phyloP scores from a whole-genome alignment of 2,797 vertebrate species.

The Channallabes apus region DNA sequence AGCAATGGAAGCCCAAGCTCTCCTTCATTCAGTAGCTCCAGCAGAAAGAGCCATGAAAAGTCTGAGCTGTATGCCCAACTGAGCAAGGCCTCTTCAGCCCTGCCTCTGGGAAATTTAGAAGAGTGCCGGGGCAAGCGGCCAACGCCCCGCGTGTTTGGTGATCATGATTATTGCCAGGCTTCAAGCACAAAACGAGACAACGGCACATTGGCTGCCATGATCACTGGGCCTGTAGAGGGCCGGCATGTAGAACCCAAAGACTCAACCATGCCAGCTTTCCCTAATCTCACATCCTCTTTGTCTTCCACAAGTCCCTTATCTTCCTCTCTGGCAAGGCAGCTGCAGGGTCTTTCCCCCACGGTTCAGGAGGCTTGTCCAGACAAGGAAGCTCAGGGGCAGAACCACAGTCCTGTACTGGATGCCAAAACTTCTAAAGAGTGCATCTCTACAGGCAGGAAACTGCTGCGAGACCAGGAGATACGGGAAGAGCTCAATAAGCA shows the following conservation, averaged over 20 bases:
- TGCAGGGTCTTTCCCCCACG: conserved; percentile 76
- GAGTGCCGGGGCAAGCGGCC: conserved; percentile 85
- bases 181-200: conserved; percentile 85
- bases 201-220: conserved; percentile 56
- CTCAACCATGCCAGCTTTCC: conserved; percentile 75
- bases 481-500: conserved; percentile 98
- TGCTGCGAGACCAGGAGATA: conserved; percentile 94
- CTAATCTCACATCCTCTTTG: conserved; percentile 68
- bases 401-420: conserved; percentile 59
- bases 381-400: conserved; percentile 71
- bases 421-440: conserved; percentile 58
- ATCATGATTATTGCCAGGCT: conserved; percentile 98
- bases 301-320: conserved; percentile 59
- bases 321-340: conserved; percentile 78
- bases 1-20: conserved; percentile 81
- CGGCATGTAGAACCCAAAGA: conserved; percentile 87
- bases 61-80: conserved; percentile 94
- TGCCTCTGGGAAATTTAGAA: conserved; percentile 78
- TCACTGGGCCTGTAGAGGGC: conserved; percentile 81
- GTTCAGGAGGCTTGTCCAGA: conserved; percentile 73
- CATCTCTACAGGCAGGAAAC: conserved; percentile 81
- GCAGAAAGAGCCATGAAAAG: conserved; percentile 89
- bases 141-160: conserved; percentile 86
- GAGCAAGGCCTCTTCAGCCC: conserved; percentile 83
- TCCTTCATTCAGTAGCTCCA: conserved; percentile 79